These are phyloP conservation scores for Yponomeuta evonymella DNA, from an alignment of 2,888 invertebrate genomes.

Conservation along the genomic window DNA sequence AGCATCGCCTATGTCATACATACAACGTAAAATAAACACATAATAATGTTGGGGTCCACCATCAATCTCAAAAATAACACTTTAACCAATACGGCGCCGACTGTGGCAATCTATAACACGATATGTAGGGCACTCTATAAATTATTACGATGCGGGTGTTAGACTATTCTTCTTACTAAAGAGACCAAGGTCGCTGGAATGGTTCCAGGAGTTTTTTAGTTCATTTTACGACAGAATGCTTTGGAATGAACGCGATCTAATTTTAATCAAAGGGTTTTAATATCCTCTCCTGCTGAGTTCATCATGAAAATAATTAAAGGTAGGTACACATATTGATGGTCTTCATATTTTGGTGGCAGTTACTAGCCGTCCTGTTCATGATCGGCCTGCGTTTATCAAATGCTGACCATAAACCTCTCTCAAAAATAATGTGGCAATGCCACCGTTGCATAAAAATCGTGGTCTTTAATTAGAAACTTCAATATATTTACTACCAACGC, in stretches of 20 bases:
- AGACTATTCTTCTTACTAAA: slow-evolving; percentile 49
- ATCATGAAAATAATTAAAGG: neutral
- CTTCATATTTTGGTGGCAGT: no score
- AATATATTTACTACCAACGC: neutral
- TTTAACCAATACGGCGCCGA: slow-evolving; percentile 9
- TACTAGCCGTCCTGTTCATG: no score
- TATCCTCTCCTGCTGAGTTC: neutral
- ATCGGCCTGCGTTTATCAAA: no score
- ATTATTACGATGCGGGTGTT: slow-evolving; percentile 52
- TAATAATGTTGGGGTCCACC: neutral
- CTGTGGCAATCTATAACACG: slow-evolving; percentile 33
- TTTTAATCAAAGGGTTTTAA: neutral
- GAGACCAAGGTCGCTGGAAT: slow-evolving; percentile 69
- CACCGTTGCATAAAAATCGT: neutral
- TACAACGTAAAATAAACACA: neutral
- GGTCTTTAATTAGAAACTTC: neutral
- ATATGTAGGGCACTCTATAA: slow-evolving; percentile 62
- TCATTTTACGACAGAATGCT: slow-evolving; percentile 33
- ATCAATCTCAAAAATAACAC: slow-evolving; percentile 7
- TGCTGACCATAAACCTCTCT: no score
- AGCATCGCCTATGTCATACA: neutral
- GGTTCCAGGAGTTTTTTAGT: slow-evolving; percentile 54
- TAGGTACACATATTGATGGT: neutral
- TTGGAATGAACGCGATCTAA: slow-evolving; percentile 7
- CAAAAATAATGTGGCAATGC: no score